Percentiles rank a stretch among this genome's conserved stretches.
Evolutionary conservation across 1,140 invertebrate species (phyloP).

Genomic region (Eriosoma lanigerum): DNA sequence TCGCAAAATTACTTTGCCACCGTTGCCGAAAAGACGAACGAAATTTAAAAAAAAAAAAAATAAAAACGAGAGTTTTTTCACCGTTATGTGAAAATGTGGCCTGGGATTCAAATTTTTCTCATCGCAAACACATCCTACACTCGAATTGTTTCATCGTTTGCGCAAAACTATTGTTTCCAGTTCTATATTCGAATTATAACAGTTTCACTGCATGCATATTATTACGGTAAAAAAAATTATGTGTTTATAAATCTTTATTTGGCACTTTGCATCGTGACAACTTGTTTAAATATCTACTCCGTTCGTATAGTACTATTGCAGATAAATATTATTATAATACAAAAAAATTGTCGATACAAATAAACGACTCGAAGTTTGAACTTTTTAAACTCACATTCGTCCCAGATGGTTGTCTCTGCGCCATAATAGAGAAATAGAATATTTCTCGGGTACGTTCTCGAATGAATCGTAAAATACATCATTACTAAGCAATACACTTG

Average conservation of each 20-base stretch:
- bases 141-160: conserved; percentile 3
- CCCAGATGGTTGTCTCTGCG: no score
- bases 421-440: no score
- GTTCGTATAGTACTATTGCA: no score
- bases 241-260: no score
- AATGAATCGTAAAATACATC: conserved; percentile 26
- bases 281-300: no score
- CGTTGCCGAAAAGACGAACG: not conserved
- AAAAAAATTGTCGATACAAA: no score
- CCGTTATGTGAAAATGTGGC: not conserved
- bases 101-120: conserved; percentile 29
- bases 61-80: conserved; percentile 9
- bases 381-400: no score
- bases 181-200: conserved; percentile 3
- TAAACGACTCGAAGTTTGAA: not conserved
- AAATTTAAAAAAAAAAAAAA: not conserved
- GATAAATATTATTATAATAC: no score
- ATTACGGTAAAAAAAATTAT: no score
- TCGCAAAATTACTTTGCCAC: not conserved
- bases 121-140: not conserved
- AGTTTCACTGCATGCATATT: conserved; percentile 9
- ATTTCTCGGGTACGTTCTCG: no score
- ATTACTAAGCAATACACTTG: conserved; percentile 29
- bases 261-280: no score
- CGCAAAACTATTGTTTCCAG: conserved; percentile 17